Evolutionary conservation across 2,888 invertebrate species (phyloP).

Genomic region (Clostera curtula): DNA sequence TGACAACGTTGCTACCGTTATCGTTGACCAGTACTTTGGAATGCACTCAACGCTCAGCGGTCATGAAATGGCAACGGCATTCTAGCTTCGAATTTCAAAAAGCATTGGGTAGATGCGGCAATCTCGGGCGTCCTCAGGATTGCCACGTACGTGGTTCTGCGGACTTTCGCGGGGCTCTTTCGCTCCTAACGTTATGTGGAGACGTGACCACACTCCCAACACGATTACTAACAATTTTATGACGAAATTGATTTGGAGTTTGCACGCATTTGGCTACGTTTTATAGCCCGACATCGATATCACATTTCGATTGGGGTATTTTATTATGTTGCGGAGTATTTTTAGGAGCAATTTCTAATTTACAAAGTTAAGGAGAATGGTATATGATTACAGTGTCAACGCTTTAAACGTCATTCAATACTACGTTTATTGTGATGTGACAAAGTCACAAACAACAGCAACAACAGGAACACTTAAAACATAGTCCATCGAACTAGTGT

Average conservation of each 20-base stretch:
- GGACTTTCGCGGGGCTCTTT: conserved; percentile 27
- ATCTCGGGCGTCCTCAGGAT: conserved; percentile 36
- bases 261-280: conserved; percentile 23
- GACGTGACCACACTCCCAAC: conserved; percentile 55
- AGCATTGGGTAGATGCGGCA: conserved; percentile 47
- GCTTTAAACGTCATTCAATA: too few relatives aligned
- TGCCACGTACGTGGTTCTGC: conserved; percentile 35
- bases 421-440: too few relatives aligned
- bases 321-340: conserved; percentile 8
- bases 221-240: conserved; percentile 42
- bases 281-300: conserved; percentile 27
- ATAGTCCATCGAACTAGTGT: too few relatives aligned
- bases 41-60: conserved; percentile 5
- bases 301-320: conserved; percentile 6
- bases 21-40: too few relatives aligned
- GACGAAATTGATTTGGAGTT: conserved; percentile 36
- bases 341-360: too few relatives aligned
- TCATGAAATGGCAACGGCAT: conserved; percentile 27
- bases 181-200: conserved; percentile 38
- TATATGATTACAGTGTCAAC: too few relatives aligned
- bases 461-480: too few relatives aligned
- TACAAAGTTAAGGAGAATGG: too few relatives aligned
- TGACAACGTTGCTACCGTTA: too few relatives aligned
- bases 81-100: conserved; percentile 40
- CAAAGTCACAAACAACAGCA: too few relatives aligned